A percentile compares a stretch with the other conserved stretches of the same genome.
Evolutionary conservation across 2,888 invertebrate species (phyloP).

Genomic region (Masnerella sp.): DNA sequence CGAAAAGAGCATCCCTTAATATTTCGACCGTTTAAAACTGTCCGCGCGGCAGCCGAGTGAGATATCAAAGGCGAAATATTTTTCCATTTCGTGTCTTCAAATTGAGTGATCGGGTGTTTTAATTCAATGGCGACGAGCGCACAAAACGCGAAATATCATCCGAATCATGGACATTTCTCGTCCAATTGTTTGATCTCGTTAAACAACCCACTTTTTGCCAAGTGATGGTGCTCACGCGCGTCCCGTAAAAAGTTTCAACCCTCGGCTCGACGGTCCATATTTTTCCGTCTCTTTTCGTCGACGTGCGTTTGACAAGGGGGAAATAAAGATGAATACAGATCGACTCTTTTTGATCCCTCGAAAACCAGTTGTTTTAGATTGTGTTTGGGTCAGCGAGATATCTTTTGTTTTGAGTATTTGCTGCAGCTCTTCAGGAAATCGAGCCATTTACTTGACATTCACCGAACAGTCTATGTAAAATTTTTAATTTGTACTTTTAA

Average conservation of each 20-base stretch:
- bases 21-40: conserved; percentile 29
- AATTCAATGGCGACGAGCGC: conserved; percentile 21
- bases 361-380: too few species aligned
- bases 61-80: conserved; percentile 46
- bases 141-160: conserved; percentile 46
- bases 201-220: conserved; percentile 42
- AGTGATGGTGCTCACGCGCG: not conserved
- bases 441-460: too few species aligned
- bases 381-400: too few species aligned
- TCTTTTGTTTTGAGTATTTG: too few species aligned
- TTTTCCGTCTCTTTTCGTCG: conserved; percentile 21
- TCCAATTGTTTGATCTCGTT: conserved; percentile 55
- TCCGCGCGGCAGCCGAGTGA: conserved; percentile 20
- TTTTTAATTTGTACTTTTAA: too few species aligned
- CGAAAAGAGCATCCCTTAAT: conserved; percentile 35
- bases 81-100: conserved; percentile 43
- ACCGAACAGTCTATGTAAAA: too few species aligned
- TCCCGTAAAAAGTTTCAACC: conserved; percentile 18
- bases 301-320: conserved; percentile 16
- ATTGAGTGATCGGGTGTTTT: conserved; percentile 47
- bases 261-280: conserved; percentile 17
- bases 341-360: not conserved
- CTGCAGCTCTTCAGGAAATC: too few species aligned
- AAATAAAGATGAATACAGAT: not conserved
- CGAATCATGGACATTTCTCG: conserved; percentile 44